Conservation (phyloP, 2,888 invertebrate genomes). For the Tridacna gigas region DNA sequence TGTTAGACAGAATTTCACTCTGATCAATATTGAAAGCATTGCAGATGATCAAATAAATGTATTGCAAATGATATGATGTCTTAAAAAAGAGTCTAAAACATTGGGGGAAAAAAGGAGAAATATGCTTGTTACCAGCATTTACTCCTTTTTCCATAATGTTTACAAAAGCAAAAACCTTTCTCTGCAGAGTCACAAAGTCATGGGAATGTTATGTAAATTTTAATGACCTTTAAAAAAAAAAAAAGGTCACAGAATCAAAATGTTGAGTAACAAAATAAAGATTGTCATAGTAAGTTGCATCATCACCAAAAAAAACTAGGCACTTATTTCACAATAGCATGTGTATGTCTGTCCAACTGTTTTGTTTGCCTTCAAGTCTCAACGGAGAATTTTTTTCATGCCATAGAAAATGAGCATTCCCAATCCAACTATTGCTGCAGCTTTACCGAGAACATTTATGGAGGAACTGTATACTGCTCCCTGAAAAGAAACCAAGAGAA, state of each 20-base stretch:
- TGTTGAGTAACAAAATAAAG: too few species aligned
- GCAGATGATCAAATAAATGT: neutral
- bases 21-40: too few species aligned
- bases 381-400: slow-evolving; percentile 3
- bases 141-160: neutral
- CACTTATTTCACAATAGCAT: too few species aligned
- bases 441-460: slow-evolving; percentile 30
- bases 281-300: too few species aligned
- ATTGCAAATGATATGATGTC: neutral
- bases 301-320: too few species aligned
- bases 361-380: too few species aligned
- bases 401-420: slow-evolving; percentile 24
- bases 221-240: too few species aligned
- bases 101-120: slow-evolving; percentile 2
- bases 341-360: too few species aligned
- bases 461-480: slow-evolving; percentile 46
- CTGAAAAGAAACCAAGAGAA: slow-evolving; percentile 35
- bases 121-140: neutral
- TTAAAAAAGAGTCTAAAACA: neutral
- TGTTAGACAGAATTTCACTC: neutral
- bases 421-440: slow-evolving; percentile 3
- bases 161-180: neutral
- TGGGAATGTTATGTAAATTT: too few species aligned
- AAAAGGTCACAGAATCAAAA: too few species aligned
- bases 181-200: neutral